Conservation (phyloP, 2,888 invertebrate genomes). For the Cephus rjabovi region DNA sequence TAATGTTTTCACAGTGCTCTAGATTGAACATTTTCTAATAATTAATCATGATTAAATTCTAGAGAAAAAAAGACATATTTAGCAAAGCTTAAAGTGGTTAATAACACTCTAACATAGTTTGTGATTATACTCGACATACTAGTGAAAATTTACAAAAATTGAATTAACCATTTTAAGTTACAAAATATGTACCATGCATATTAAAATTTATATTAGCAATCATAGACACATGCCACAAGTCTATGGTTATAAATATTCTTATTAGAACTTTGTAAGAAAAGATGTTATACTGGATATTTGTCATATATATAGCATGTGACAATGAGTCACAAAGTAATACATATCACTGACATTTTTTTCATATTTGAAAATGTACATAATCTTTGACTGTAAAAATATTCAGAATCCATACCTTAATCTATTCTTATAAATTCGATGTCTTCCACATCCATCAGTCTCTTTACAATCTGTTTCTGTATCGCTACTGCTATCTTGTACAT, state of each 20-base stretch:
- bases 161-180: constrained; percentile 16
- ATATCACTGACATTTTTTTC: not conserved
- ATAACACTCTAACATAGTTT: not conserved
- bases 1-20: not conserved
- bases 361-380: not conserved
- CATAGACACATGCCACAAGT: constrained; percentile 34
- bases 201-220: constrained; percentile 26
- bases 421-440: constrained; percentile 77
- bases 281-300: not conserved
- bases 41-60: not conserved
- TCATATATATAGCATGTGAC: not conserved
- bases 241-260: constrained; percentile 14
- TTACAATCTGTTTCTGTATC: constrained; percentile 85
- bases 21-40: not conserved
- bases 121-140: not conserved
- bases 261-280: not conserved
- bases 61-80: not conserved
- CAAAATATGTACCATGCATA: constrained; percentile 33
- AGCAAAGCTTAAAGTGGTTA: not conserved
- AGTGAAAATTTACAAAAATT: constrained; percentile 13
- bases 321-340: not conserved
- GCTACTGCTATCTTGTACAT: constrained; percentile 79
- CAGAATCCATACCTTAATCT: constrained; percentile 71
- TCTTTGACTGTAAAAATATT: not conserved
- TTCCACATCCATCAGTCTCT: constrained; percentile 76